A percentile compares a stretch with the other conserved stretches of the same genome.
Evolutionary conservation across 2,113 vertebrate genomes (phyloP).

Genomic region (Eudorcas thomsonii): DNA sequence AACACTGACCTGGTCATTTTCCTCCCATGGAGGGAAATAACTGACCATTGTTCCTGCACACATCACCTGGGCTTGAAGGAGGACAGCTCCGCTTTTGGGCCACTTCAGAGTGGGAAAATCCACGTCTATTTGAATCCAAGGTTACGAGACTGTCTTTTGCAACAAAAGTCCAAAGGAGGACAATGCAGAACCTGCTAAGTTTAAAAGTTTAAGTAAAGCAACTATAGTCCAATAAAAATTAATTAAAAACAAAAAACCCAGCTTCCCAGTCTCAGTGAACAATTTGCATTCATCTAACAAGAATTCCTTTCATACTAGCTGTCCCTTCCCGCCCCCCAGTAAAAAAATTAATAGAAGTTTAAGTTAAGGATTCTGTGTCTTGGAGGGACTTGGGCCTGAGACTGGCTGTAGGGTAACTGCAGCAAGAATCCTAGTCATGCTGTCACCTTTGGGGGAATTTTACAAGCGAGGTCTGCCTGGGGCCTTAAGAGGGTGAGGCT

Average conservation of each 20-base stretch:
- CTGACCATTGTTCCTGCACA: background rate
- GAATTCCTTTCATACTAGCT: background rate
- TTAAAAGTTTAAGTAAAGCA: background rate
- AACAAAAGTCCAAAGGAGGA: background rate
- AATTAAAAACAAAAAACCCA: background rate
- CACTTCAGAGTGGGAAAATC: background rate
- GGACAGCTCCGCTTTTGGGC: background rate
- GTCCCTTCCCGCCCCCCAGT: background rate
- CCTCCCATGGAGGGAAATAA: background rate
- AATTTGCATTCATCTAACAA: background rate
- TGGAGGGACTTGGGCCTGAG: background rate
- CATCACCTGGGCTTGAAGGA: background rate
- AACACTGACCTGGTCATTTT: background rate
- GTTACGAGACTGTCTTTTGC: background rate
- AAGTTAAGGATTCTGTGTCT: background rate
- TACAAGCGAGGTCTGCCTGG: background rate
- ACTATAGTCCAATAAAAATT: background rate
- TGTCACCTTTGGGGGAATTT: background rate
- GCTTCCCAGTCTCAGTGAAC: background rate
- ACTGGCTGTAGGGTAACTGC: fast-evolving
- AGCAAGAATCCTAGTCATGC: background rate
- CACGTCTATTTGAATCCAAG: background rate
- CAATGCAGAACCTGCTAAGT: background rate
- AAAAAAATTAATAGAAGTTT: background rate
- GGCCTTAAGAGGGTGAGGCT: fast-evolving